Base-by-base conservation (phyloP, 2,113 vertebrate species). In the Leuciscus idus region DNA sequence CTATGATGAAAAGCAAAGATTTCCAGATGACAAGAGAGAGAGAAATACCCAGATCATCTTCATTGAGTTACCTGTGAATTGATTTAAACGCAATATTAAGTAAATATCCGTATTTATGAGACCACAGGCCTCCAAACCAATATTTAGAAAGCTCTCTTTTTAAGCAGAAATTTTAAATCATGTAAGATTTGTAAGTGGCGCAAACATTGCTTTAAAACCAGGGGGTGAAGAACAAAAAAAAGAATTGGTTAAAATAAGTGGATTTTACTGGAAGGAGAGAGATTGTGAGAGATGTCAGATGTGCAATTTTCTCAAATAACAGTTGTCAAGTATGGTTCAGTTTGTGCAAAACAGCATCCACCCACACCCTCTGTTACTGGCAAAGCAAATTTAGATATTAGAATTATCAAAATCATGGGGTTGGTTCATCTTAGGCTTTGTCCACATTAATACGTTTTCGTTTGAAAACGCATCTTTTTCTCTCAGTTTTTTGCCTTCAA, bases 1-100 rank as follows among this genome's bases (percentile, higher is more conserved):
- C 4, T 48, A 46, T 74, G 72, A 36, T 33, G 50, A 57, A 78
- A 78, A 78, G 52, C 76, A 78, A 78, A 30, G 1, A 74, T 74
- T 48, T 48, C 43, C 19, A 43, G 36, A 72, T 4, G 19, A 72
- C 36, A 23, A 48, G 2, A 74, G 10, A 74, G 6, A 48, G 26
- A 48, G 1, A 74, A 74, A 46, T 15, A 23, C 21, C 23, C 66
- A 39, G 23, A 43, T 19, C 10, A 21, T 72, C 68, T 30, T 19
- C 26, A 28, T 17, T 3, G 2, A 19, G 74, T 30, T 75, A 48
- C n/a, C n/a, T 26, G n/a, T 52, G 3, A 9, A 50, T 48, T 50
- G 6, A n/a, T 75, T 46, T 28, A 28, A 75, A 52, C 2, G 26
- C 11, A 21, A 70, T 13, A 30, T 64, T 15, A n/a, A 61, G 23